Evolutionary conservation across 2,888 invertebrate species (phyloP).

Genomic region (Cylindroiulus punctatus): DNA sequence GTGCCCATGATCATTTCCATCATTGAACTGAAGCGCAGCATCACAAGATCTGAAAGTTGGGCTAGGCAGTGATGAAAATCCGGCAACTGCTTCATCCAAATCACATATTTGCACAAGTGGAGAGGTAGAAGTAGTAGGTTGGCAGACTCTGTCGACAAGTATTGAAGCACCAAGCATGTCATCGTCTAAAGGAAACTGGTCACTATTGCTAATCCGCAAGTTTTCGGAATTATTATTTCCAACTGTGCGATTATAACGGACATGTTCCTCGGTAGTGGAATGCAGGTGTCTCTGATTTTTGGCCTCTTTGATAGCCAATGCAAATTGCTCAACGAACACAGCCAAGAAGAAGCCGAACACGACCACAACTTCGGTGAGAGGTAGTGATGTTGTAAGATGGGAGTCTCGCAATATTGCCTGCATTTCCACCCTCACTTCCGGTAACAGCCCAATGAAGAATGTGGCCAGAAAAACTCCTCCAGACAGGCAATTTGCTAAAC

Average conservation of each 20-base stretch:
- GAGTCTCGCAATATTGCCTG: constrained; percentile 58
- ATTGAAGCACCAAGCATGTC: neutral
- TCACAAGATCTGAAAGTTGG: neutral
- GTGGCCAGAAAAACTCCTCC: constrained; percentile 66
- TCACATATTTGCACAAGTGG: neutral
- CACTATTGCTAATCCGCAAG: neutral
- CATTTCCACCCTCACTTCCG: constrained; percentile 63
- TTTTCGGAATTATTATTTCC: neutral
- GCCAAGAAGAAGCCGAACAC: constrained; percentile 62
- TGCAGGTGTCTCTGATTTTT: neutral
- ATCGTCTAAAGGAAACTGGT: constrained; percentile 46
- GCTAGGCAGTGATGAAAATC: neutral
- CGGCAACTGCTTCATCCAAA: neutral
- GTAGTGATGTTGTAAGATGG: constrained; percentile 58
- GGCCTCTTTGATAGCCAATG: constrained; percentile 49
- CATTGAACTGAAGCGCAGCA: neutral
- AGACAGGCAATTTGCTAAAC: constrained; percentile 63
- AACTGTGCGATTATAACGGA: neutral
- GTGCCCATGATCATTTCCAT: neutral
- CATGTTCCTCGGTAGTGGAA: neutral
- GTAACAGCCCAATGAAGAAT: constrained; percentile 64
- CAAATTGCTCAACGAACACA: constrained; percentile 61
- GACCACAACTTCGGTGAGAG: constrained; percentile 61
- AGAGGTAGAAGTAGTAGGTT: neutral
- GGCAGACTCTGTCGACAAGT: neutral